Base-by-base conservation (phyloP, 2,797 vertebrate genomes). In the Pelobates cultripes region DNA sequence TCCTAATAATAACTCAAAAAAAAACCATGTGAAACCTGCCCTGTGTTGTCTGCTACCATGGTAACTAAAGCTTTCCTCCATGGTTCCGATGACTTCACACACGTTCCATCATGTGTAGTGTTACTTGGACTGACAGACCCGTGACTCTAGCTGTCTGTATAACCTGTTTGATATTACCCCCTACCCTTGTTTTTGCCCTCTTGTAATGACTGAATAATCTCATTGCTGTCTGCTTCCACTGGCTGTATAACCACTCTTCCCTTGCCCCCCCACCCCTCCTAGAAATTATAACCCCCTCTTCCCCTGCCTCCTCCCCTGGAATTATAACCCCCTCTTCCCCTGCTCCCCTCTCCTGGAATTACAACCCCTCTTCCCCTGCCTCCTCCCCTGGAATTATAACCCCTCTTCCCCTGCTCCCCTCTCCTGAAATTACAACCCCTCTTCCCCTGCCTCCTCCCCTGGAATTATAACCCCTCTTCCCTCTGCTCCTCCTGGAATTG, bases 1-100 rank as follows among this genome's bases (percentile, higher is more conserved):
- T 89, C 87, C 88, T 91, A 92, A 92, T 94, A 92, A 93, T 91
- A 92, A 91, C 91, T 93, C 90, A 90, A 28, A 90, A 28, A 90
- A 91, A 88, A 89, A 92, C 89, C 89, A 88, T 89, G 90, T 89
- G 91, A 88, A 91, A 91, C 91, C 90, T 91, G 90, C 91, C 90
- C 89, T 87, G 91, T 90, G 90, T 92, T 90, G 91, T 91, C 92
- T 92, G 94, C 94, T 93, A 86, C 92, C 89, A 87, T 89, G 81
- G 92, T 57, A 88, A 92, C 86, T 1, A 28, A 44, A 87, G 87
- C 88, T 88, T 89, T 89, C 86, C 90, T 90, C 87, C 57, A 89
- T 87, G 88, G 92, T 90, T 88, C 87, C 2, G 88, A 80, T 84
- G 67, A 13, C 77, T 55, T 77, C 73, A 71, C 42, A 12, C 78